Conservation (phyloP, 1,140 invertebrate genomes). For the Contarinia nasturtii region DNA sequence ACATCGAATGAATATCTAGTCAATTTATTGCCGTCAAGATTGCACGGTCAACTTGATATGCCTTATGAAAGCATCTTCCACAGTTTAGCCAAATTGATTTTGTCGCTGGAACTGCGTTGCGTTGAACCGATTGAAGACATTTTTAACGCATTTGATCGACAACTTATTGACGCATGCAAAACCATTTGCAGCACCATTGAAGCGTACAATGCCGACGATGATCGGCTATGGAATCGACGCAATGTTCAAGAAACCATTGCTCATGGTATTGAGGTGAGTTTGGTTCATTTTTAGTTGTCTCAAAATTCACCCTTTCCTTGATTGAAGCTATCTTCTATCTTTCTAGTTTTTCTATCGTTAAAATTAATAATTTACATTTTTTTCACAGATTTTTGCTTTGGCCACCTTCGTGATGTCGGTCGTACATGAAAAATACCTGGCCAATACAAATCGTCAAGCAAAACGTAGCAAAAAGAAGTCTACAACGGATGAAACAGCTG, state of each 20-base stretch:
- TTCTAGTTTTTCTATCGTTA: not conserved
- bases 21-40: slow-evolving; percentile 20
- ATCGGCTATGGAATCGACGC: slow-evolving; percentile 16
- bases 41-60: slow-evolving; percentile 15
- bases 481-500: slow-evolving; percentile 11
- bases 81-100: slow-evolving; percentile 14
- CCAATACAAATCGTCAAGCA: not conserved
- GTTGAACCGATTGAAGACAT: slow-evolving; percentile 10
- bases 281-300: not conserved
- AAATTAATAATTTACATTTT: slow-evolving; percentile 1
- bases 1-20: slow-evolving; percentile 23
- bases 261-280: slow-evolving; percentile 14
- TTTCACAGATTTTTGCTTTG: slow-evolving; percentile 16
- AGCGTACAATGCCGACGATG: slow-evolving; percentile 12
- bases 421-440: slow-evolving; percentile 16
- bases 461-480: slow-evolving; percentile 11
- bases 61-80: slow-evolving; percentile 21
- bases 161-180: slow-evolving; percentile 11
- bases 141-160: slow-evolving; percentile 12
- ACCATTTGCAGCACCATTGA: slow-evolving; percentile 12
- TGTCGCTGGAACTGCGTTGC: slow-evolving; percentile 12
- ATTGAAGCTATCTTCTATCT: not conserved
- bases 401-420: slow-evolving; percentile 20
- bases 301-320: slow-evolving; percentile 1
- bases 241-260: slow-evolving; percentile 15